Conservation (phyloP, 2,888 invertebrate species). For the Eilema griseolum region DNA sequence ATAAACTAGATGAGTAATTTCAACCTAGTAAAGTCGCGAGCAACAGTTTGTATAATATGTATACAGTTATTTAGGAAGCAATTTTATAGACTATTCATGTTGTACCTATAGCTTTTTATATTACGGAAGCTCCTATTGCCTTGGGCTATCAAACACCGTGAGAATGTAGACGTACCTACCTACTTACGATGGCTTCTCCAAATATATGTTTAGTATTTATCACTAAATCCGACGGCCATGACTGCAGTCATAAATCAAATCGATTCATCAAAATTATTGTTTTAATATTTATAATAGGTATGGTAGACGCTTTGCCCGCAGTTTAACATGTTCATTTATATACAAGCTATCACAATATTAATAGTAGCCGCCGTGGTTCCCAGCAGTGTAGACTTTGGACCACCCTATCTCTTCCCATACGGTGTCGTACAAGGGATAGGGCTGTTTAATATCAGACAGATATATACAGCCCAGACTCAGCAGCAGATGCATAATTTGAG, state of each 20-base stretch:
- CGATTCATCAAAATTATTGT: conserved; percentile 4
- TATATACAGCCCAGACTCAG: too few relatives aligned
- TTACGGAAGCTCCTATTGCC: conserved; percentile 25
- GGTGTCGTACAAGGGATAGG: too few relatives aligned
- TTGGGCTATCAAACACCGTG: conserved; percentile 25
- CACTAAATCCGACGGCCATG: conserved; percentile 8
- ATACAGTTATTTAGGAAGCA: conserved; percentile 22
- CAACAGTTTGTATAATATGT: not conserved
- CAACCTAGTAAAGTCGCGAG: not conserved
- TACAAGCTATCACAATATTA: not conserved
- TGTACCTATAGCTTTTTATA: conserved; percentile 22
- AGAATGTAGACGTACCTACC: conserved; percentile 12
- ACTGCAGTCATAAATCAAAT: conserved; percentile 16
- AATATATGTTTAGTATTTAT: conserved; percentile 24
- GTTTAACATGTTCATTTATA: not conserved
- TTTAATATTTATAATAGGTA: not conserved
- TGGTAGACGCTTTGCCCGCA: not conserved
- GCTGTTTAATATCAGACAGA: too few relatives aligned
- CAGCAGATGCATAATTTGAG: too few relatives aligned
- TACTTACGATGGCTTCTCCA: conserved; percentile 10
- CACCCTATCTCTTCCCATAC: too few relatives aligned
- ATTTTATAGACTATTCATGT: conserved; percentile 15
- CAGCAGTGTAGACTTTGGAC: too few relatives aligned
- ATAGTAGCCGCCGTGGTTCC: too few relatives aligned
- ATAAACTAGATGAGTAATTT: not conserved